Conservation (phyloP, 2,888 invertebrate species). For the Ichneumon xanthorius region DNA sequence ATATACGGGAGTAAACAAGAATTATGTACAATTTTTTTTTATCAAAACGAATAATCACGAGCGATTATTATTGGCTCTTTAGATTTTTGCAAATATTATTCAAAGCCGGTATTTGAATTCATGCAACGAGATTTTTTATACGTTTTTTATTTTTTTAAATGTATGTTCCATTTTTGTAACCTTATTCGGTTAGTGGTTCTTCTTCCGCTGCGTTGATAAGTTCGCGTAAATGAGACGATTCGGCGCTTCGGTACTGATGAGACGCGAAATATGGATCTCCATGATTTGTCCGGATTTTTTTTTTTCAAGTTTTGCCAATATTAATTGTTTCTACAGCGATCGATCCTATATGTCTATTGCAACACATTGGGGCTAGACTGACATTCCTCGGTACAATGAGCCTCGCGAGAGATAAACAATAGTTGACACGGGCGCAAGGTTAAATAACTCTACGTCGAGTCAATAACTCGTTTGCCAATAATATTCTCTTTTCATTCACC, state of each 20-base stretch:
- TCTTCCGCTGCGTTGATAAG: not conserved
- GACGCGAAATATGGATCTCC: not conserved
- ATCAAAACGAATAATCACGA: not conserved
- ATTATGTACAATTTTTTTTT: not conserved
- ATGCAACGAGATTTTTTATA: not conserved
- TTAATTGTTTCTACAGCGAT: not conserved
- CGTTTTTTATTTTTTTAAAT: not conserved
- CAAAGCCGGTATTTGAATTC: not conserved
- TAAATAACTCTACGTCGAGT: constrained; percentile 37
- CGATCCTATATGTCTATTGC: not conserved
- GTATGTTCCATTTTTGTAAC: not conserved
- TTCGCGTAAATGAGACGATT: not conserved
- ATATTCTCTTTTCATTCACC: not conserved
- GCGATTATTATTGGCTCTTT: not conserved
- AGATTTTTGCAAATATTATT: not conserved
- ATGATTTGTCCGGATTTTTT: not conserved
- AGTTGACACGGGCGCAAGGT: constrained; percentile 12
- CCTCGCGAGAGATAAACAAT: constrained; percentile 44
- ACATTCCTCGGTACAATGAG: constrained; percentile 49
- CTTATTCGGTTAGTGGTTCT: not conserved
- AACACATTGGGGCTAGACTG: constrained; percentile 14
- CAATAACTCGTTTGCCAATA: constrained; percentile 24
- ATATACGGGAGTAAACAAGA: not conserved
- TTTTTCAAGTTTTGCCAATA: not conserved
- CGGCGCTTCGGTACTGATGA: not conserved